Evolutionary conservation across 1,140 invertebrate species (phyloP).

Genomic region (Drosophila nebulosa): DNA sequence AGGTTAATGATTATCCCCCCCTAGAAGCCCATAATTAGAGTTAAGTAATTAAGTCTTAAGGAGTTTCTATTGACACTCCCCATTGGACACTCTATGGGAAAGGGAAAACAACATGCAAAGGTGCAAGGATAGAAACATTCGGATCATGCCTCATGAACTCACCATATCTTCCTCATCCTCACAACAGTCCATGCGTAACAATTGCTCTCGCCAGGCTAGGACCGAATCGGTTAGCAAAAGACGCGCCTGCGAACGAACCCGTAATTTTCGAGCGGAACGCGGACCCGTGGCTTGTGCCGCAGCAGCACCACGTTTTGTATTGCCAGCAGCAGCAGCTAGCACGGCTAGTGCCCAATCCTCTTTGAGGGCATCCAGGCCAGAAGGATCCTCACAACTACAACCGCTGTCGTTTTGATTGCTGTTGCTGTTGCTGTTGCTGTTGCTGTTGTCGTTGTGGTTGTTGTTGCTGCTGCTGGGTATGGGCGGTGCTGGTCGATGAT

Average conservation of each 20-base stretch:
- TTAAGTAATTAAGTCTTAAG: too few species aligned
- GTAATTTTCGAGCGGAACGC: constrained; percentile 38
- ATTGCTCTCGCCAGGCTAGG: constrained; percentile 63
- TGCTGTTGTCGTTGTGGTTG: background rate
- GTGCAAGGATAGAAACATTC: background rate
- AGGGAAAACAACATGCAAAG: background rate
- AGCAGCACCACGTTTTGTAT: constrained; percentile 46
- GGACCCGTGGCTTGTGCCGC: constrained; percentile 8
- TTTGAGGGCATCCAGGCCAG: constrained; percentile 38
- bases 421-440: background rate
- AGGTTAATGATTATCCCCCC: too few species aligned
- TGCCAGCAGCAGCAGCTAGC: constrained; percentile 45
- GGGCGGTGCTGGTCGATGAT: constrained; percentile 36
- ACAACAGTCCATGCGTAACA: constrained; percentile 59
- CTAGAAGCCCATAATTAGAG: too few species aligned
- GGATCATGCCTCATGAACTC: constrained; percentile 25
- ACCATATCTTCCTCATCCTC: constrained; percentile 81
- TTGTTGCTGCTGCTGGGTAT: background rate
- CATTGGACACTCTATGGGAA: too few species aligned
- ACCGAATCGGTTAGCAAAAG: constrained; percentile 56
- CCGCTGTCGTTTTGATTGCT: constrained; percentile 45
- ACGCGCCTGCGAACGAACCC: constrained; percentile 54
- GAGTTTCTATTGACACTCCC: too few species aligned
- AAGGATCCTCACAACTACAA: constrained; percentile 52
- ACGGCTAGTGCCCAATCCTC: constrained; percentile 60